Conservation (phyloP, 2,888 invertebrate species). For the Pemphredon lugubris region DNA sequence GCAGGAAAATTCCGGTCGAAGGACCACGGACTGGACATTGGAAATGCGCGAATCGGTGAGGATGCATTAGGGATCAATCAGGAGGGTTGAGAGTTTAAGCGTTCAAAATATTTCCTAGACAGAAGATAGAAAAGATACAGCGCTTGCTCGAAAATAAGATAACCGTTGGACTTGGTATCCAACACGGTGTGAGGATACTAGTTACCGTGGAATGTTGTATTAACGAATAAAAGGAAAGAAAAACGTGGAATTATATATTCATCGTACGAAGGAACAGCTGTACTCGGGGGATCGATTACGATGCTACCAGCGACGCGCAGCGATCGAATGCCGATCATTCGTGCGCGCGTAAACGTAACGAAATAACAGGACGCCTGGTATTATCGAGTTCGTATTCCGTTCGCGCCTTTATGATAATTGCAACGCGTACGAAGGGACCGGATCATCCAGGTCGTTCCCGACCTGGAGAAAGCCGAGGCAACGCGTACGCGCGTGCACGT, state of each 20-base stretch:
- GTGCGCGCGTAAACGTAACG: slow-evolving; percentile 36
- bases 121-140: too few species aligned
- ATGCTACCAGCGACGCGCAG: slow-evolving; percentile 6
- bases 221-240: neutral
- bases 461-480: slow-evolving; percentile 10
- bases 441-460: neutral
- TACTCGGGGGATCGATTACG: slow-evolving; percentile 14
- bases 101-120: too few species aligned
- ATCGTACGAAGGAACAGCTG: slow-evolving; percentile 15
- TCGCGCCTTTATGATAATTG: slow-evolving; percentile 54
- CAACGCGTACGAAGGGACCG: slow-evolving; percentile 24
- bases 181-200: too few species aligned
- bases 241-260: neutral
- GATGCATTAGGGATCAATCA: too few species aligned
- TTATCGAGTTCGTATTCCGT: slow-evolving; percentile 48
- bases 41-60: too few species aligned
- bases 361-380: slow-evolving; percentile 55
- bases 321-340: slow-evolving; percentile 38
- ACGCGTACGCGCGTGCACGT: neutral
- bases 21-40: too few species aligned
- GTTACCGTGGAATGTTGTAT: neutral
- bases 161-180: too few species aligned
- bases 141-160: too few species aligned
- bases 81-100: too few species aligned
- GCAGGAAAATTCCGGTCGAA: too few species aligned